A percentile compares a stretch with the other conserved stretches of the same genome.
Conservation (phyloP, 2,888 invertebrate genomes). For the Limnephilus marmoratus region DNA sequence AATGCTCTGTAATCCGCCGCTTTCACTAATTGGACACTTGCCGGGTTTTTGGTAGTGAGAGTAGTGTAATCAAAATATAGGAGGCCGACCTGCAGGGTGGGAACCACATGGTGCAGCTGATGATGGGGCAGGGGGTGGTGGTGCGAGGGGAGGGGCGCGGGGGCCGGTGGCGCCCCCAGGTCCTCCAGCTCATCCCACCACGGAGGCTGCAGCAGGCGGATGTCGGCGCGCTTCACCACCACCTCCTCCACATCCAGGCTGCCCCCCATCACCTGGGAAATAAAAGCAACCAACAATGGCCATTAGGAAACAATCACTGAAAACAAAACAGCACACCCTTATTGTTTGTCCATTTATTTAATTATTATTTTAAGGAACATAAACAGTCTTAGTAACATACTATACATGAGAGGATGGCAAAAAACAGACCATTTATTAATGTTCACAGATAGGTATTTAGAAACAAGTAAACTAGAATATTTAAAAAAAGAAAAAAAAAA, state of each 20-base stretch:
- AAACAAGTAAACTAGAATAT: no score
- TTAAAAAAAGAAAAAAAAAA: no score
- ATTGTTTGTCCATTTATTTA: no score
- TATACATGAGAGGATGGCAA: no score
- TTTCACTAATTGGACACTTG: no score
- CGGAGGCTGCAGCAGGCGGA: conserved; percentile 93
- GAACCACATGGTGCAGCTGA: conserved; percentile 70
- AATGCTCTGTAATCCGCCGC: no score
- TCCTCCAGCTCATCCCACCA: conserved; percentile 97
- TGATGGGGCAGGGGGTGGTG: conserved; percentile 52
- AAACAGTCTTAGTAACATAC: no score
- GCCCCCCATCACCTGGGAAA: conserved; percentile 57
- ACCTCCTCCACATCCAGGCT: conserved; percentile 77
- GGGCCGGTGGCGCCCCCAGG: conserved; percentile 72
- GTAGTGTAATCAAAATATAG: not conserved
- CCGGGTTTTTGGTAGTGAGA: no score
- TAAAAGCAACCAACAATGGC: not conserved
- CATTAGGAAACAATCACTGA: not conserved
- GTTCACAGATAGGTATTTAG: no score
- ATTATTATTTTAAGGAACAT: no score
- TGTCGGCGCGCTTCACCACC: conserved; percentile 91
- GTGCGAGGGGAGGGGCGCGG: conserved; percentile 69
- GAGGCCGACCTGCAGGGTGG: conserved; percentile 68
- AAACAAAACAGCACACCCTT: no score
- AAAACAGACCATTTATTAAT: no score